Evolutionary conservation across 1,140 invertebrate species (phyloP).

Genomic region (Oppia nitens): DNA sequence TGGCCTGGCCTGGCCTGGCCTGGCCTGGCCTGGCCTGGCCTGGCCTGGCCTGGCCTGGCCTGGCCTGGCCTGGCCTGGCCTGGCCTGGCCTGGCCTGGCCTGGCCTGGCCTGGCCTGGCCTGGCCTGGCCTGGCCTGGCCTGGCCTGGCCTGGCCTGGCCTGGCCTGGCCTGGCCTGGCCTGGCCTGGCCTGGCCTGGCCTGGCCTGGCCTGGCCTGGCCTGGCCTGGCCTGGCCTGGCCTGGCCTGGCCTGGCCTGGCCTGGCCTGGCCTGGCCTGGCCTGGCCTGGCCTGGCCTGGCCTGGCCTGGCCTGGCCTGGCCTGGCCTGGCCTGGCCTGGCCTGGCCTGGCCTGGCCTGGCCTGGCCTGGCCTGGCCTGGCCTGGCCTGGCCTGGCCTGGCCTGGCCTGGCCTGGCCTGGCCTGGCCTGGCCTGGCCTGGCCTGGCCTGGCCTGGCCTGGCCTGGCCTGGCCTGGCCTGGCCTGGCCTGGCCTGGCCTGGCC

Average conservation of each 20-base stretch:
- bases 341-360: conserved; percentile 21
- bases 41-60: too few relatives aligned
- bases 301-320: conserved; percentile 21
- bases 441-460: conserved; percentile 21
- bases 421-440: conserved; percentile 21
- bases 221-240: conserved; percentile 23
- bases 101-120: too few relatives aligned
- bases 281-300: conserved; percentile 18
- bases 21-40: too few relatives aligned
- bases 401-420: conserved; percentile 22
- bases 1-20: too few relatives aligned
- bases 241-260: conserved; percentile 21
- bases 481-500: conserved; percentile 20
- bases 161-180: conserved; percentile 23
- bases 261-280: conserved; percentile 21
- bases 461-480: conserved; percentile 21
- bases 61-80: too few relatives aligned
- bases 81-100: too few relatives aligned
- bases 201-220: conserved; percentile 22
- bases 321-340: conserved; percentile 21
- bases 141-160: too few relatives aligned
- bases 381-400: conserved; percentile 21
- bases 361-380: conserved; percentile 20
- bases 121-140: too few relatives aligned
- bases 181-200: conserved; percentile 23